A percentile compares a stretch with the other conserved stretches of the same genome.
Conservation (phyloP, 92 coral and sea anemone species). For the Siderastrea radians region DNA sequence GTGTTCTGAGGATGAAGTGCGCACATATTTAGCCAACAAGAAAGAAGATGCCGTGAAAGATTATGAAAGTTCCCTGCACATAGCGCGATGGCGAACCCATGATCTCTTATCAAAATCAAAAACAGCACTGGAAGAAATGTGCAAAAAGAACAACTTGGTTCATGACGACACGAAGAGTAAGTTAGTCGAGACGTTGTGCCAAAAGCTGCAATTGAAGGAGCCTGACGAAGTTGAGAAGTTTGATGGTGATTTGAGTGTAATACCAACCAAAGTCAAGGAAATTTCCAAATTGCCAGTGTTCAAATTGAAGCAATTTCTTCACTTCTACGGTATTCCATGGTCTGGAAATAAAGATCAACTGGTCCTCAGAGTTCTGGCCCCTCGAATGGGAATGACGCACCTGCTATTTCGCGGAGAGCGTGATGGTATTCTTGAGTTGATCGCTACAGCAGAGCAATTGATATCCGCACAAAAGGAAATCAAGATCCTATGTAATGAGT, state of each 20-base stretch:
- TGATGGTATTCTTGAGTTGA: slow-evolving; percentile 21
- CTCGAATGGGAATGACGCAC: slow-evolving; percentile 23
- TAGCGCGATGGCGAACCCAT: slow-evolving; percentile 47
- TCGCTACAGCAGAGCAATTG: background rate
- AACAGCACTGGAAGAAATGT: slow-evolving; percentile 31
- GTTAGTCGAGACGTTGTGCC: slow-evolving; percentile 37
- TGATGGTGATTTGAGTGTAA: slow-evolving; percentile 27
- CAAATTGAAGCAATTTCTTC: slow-evolving; percentile 20
- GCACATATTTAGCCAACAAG: slow-evolving; percentile 9
- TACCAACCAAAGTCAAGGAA: slow-evolving; percentile 22
- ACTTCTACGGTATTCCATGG: slow-evolving; percentile 25
- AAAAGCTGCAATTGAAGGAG: slow-evolving; percentile 22
- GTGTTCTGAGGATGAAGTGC: slow-evolving; percentile 25
- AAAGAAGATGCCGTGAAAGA: slow-evolving; percentile 16
- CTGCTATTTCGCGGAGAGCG: slow-evolving; percentile 25
- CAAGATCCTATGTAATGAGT: slow-evolving; percentile 5
- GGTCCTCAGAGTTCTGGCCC: slow-evolving; percentile 35
- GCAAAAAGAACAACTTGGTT: background rate
- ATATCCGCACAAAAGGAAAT: slow-evolving; percentile 32
- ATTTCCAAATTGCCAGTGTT: slow-evolving; percentile 29
- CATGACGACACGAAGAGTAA: slow-evolving; percentile 6
- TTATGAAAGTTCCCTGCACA: slow-evolving; percentile 19
- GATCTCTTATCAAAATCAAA: slow-evolving; percentile 22
- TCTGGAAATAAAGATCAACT: slow-evolving; percentile 47
- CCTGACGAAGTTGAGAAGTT: slow-evolving; percentile 22